Evolutionary conservation across 2,888 invertebrate species (phyloP), one percentile per base, ranked within the genome.

Genomic region (Drosophila subsilvestris): DNA sequence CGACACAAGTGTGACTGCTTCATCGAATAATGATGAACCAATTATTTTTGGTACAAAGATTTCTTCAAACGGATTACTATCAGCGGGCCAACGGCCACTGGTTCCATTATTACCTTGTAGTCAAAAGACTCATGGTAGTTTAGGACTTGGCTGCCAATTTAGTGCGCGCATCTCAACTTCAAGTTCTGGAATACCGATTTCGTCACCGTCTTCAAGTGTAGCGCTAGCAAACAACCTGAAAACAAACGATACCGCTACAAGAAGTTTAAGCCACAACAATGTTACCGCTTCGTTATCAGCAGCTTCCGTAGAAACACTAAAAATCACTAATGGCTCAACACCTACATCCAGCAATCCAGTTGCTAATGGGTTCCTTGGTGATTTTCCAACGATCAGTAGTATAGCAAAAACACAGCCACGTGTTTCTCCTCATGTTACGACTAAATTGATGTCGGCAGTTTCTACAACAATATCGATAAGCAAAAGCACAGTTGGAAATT

Each of bases 311-410:
- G 86, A 82, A 27, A 51, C 59, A 14, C 62, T 76, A n/a, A 80
- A 80, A 44, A 67, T 22, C 14, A 37, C 59, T 51, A 53, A 59
- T 42, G 42, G 55, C 12, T 45, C 65, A 32, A 10, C 69, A 32
- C 20, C 73, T 6, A 51, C 59, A 5, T 18, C 60, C 9, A 59
- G 57, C 22, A 65, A 69, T 51, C 44, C 68, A 18, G 58, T 77
- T 49, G 51, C 72, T 9, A 89, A 88, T 50, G 89, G 89, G 42
- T 79, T 79, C 14, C 50, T 76, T n/a, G 43, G 74, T 44, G 74
- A 67, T 25, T 86, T 72, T 62, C 57, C 84, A 22, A 50, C 84
- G 4, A 62, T 66, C 5, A 73, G 50, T 25, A 63, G 56, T 32
- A 20, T 57, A 6, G 44, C 75, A 42, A 54, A 75, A 27, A 60